phyloP scores from a whole-genome alignment of 2,797 vertebrate genomes.

The Fratercula arctica region DNA sequence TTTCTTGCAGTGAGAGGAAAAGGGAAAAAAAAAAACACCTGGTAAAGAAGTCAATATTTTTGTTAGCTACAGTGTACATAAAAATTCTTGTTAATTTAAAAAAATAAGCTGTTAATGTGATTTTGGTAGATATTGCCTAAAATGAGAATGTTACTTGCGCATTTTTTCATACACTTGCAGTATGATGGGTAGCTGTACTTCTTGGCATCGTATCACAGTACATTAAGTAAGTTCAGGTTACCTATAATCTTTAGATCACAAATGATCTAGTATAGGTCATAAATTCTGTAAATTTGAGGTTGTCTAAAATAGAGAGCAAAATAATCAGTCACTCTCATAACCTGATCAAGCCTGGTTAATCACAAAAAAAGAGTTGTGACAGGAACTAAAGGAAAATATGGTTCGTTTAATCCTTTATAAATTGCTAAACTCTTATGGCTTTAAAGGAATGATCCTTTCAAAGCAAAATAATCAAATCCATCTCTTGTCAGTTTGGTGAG shows the following conservation, averaged over 20 bases:
- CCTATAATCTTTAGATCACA: not conserved
- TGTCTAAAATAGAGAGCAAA: not conserved
- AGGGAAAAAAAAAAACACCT: accelerated
- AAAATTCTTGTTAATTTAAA: not conserved
- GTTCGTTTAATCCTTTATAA: constrained; percentile 53
- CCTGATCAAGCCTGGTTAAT: not conserved
- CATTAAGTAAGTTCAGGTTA: not conserved
- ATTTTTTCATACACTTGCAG: not conserved
- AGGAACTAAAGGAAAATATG: constrained; percentile 4
- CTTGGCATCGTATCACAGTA: not conserved
- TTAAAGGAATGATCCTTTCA: constrained; percentile 49
- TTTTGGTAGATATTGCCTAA: not conserved
- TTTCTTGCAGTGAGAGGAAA: not conserved
- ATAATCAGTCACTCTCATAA: constrained; percentile 2
- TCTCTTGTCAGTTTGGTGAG: constrained; percentile 40
- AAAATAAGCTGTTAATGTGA: not conserved
- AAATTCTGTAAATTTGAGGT: constrained; percentile 15
- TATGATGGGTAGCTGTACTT: not conserved
- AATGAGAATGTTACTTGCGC: not conserved
- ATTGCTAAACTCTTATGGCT: constrained; percentile 18
- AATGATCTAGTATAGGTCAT: not conserved
- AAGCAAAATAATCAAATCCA: constrained; percentile 61
- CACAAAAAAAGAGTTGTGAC: not conserved
- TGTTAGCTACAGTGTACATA: not conserved
- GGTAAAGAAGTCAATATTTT: not conserved